Conservation (phyloP, 2,113 vertebrate species). For the Taxidea taxus region DNA sequence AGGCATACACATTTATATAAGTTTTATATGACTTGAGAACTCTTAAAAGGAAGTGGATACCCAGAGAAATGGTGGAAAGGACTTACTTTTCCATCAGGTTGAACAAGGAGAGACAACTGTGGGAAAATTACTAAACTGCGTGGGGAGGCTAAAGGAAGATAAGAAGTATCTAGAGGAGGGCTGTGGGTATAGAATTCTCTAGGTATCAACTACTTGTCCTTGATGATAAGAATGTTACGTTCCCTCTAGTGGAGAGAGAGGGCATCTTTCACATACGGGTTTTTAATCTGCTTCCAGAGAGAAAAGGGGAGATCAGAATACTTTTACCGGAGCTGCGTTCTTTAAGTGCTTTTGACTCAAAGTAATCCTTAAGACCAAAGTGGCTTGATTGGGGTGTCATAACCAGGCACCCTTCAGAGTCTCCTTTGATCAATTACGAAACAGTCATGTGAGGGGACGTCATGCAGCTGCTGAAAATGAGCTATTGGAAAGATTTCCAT, state of each 20-base stretch:
- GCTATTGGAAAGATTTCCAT: not conserved
- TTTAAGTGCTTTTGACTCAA: not conserved
- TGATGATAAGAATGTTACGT: not conserved
- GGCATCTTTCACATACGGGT: not conserved
- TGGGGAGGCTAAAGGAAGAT: not conserved
- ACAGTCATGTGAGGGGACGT: not conserved
- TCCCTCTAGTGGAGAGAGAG: not conserved
- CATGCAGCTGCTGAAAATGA: not conserved
- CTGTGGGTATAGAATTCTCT: not conserved
- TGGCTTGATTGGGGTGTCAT: not conserved
- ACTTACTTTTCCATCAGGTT: not conserved
- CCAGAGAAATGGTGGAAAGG: not conserved
- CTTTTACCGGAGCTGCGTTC: not conserved
- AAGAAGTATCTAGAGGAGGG: not conserved
- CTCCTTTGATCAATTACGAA: not conserved
- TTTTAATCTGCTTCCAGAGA: not conserved
- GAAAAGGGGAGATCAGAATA: not conserved
- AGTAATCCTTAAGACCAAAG: not conserved
- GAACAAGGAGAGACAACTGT: not conserved
- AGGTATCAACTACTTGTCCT: not conserved
- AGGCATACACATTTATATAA: not conserved
- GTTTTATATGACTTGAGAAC: not conserved
- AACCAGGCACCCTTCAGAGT: not conserved
- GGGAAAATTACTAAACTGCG: not conserved
- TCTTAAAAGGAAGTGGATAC: not conserved